A percentile compares a stretch with the other conserved stretches of the same genome.
Conservation (phyloP, 2,888 invertebrate genomes). For the Drosophila rubida region DNA sequence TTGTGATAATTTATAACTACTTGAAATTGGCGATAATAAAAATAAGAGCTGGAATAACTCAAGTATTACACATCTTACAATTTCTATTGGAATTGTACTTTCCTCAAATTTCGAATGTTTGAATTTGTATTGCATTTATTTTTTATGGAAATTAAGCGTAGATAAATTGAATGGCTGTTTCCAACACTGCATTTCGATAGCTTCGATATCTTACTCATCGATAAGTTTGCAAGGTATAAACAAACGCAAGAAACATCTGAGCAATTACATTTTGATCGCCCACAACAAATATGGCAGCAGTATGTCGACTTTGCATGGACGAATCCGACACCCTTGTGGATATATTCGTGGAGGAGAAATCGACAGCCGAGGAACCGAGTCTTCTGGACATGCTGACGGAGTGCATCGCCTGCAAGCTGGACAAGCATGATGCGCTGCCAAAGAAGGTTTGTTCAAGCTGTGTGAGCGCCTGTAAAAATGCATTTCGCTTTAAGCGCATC, state of each 20-base stretch:
- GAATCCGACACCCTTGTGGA: constrained; percentile 6
- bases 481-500: constrained; percentile 39
- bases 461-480: constrained; percentile 35
- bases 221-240: neutral
- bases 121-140: neutral
- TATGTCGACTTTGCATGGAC: constrained; percentile 21
- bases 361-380: constrained; percentile 19
- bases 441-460: constrained; percentile 43
- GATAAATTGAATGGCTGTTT: neutral
- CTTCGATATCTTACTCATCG: neutral
- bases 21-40: no score
- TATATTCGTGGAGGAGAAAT: constrained; percentile 3
- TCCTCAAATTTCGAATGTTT: no score
- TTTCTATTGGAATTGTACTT: no score
- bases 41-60: no score
- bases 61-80: no score
- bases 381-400: constrained; percentile 43
- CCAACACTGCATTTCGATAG: neutral
- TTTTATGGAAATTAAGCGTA: neutral
- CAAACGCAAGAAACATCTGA: neutral
- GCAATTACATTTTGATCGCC: neutral
- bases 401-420: constrained; percentile 20
- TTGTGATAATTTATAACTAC: neutral
- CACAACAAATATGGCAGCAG: constrained; percentile 4
- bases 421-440: constrained; percentile 32